These are phyloP conservation scores for Synodontis membranacea DNA, from an alignment of 2,113 vertebrate genomes.

Conservation along the genomic window DNA sequence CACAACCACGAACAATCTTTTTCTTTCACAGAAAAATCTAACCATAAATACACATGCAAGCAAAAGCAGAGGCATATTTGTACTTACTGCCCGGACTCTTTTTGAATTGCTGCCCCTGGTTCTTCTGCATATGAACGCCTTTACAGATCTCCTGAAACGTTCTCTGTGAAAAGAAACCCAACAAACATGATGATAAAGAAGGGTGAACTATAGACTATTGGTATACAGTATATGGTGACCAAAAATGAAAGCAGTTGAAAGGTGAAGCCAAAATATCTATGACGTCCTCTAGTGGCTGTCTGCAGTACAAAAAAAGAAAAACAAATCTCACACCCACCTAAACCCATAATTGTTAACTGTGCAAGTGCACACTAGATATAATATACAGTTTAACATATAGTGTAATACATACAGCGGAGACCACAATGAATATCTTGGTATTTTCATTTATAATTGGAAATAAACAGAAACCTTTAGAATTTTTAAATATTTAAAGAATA, in stretches of 20 bases:
- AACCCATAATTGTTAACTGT: not conserved
- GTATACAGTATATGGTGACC: not conserved
- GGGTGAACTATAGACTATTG: not conserved
- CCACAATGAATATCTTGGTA: not conserved
- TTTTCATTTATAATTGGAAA: not conserved
- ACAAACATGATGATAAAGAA: not conserved
- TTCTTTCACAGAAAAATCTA: not conserved
- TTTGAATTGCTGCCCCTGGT: slow-evolving; percentile 74
- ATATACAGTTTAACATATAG: not conserved
- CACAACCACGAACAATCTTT: not conserved
- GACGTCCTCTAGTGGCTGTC: slow-evolving; percentile 1
- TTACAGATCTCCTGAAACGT: slow-evolving; percentile 82
- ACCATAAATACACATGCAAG: not conserved
- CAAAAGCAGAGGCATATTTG: not conserved
- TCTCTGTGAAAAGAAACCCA: slow-evolving; percentile 60
- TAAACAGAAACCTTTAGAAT: not conserved
- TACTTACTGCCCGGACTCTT: slow-evolving; percentile 68
- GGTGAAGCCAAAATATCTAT: not conserved
- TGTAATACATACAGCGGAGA: not conserved
- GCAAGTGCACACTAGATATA: not conserved
- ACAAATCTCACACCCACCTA: not conserved
- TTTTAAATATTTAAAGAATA: too few species aligned
- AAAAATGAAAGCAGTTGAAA: not conserved
- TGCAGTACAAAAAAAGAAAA: not conserved
- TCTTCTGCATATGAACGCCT: slow-evolving; percentile 76